phyloP scores from a whole-genome alignment of 2,888 invertebrate species.

The Eretmocerus hayati region DNA sequence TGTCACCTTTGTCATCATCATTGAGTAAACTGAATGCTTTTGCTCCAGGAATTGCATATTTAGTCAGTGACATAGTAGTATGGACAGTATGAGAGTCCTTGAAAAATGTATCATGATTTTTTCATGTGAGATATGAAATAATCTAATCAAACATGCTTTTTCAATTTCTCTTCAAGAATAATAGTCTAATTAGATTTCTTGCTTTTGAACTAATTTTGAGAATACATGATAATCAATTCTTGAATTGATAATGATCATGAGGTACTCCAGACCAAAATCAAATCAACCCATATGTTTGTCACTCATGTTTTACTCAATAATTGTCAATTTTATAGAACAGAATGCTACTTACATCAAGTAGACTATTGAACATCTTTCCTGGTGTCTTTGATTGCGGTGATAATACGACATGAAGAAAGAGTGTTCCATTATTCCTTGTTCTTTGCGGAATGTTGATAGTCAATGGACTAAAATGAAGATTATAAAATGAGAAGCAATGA shows the following conservation, averaged over 20 bases:
- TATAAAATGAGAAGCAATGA: not conserved
- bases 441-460: conserved; percentile 63
- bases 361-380: conserved; percentile 53
- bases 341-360: conserved; percentile 47
- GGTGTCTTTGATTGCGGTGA: conserved; percentile 53
- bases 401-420: conserved; percentile 70
- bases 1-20: conserved; percentile 44
- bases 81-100: conserved; percentile 49
- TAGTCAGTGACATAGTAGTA: conserved; percentile 62
- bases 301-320: no score
- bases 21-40: conserved; percentile 66
- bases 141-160: no score
- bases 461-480: conserved; percentile 53
- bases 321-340: not conserved
- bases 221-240: not conserved
- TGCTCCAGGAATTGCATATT: conserved; percentile 67
- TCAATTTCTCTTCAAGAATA: no score
- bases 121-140: no score
- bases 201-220: no score
- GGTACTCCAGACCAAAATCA: no score
- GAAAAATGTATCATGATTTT: no score
- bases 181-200: no score
- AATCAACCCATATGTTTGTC: no score
- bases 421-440: conserved; percentile 76
- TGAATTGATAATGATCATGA: no score